These are phyloP conservation scores for Apis cerana DNA, from an alignment of 1,140 invertebrate genomes.

Conservation along the genomic window DNA sequence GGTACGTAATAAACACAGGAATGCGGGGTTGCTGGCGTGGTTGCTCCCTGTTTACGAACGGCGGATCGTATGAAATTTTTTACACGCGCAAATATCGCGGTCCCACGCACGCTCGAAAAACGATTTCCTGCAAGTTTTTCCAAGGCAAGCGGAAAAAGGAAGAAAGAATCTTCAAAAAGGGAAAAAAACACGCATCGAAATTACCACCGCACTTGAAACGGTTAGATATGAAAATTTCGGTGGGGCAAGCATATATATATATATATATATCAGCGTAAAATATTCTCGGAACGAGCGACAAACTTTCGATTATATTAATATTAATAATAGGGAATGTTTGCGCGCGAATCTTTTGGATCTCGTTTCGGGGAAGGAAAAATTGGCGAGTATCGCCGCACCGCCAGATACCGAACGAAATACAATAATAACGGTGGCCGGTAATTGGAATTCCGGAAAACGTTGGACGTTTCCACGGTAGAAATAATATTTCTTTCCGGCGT, in stretches of 20 bases:
- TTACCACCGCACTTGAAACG: not conserved
- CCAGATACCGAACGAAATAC: not conserved
- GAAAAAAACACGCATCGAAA: not conserved
- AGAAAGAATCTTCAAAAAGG: not conserved
- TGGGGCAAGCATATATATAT: not conserved
- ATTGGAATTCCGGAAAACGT: slow-evolving; percentile 40
- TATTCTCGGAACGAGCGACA: not conserved
- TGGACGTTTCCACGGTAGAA: slow-evolving; percentile 33
- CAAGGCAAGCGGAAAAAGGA: no score
- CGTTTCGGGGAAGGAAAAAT: not conserved
- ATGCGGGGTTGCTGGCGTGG: not conserved
- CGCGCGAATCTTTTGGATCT: not conserved
- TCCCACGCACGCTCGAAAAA: not conserved
- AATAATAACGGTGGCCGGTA: slow-evolving; percentile 37
- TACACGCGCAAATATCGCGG: no score
- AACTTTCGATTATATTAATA: not conserved
- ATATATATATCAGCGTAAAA: not conserved
- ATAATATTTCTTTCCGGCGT: slow-evolving; percentile 41
- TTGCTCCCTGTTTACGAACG: not conserved
- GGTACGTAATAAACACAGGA: not conserved
- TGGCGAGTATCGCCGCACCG: not conserved
- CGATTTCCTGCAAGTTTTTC: not conserved
- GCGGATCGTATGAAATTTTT: not conserved
- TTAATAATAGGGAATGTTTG: not conserved
- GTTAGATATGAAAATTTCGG: not conserved